These are phyloP conservation scores for Nemurella pictetii DNA, from an alignment of 2,888 invertebrate species.

Conservation along the genomic window DNA sequence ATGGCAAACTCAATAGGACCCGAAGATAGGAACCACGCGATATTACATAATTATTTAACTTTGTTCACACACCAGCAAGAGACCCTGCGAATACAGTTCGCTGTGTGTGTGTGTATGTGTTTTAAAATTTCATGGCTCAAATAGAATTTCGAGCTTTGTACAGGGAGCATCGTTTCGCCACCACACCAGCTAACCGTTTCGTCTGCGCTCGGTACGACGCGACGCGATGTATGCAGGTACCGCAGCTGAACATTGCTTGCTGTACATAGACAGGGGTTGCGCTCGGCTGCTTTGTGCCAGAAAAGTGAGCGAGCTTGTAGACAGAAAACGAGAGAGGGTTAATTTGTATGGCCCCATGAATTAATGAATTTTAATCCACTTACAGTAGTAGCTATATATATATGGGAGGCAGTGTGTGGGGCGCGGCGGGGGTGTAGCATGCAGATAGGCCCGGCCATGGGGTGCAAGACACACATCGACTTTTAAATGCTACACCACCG, in stretches of 20 bases:
- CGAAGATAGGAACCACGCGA: neutral
- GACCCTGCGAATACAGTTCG: too few species aligned
- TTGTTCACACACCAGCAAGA: neutral
- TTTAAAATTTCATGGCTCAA: neutral
- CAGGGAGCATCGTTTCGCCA: neutral
- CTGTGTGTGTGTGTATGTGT: neutral
- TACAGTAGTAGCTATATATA: neutral
- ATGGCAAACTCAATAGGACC: neutral
- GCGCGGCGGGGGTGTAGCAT: neutral
- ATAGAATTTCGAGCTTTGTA: neutral
- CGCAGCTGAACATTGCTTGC: neutral
- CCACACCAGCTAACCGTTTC: too few species aligned
- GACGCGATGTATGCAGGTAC: too few species aligned
- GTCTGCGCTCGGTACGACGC: too few species aligned
- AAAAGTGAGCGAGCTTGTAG: neutral
- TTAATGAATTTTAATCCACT: constrained; percentile 29
- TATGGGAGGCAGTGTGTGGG: neutral
- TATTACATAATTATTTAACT: neutral
- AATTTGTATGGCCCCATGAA: constrained; percentile 24
- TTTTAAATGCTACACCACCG: neutral
- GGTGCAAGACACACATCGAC: neutral
- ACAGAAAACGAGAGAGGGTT: constrained; percentile 2
- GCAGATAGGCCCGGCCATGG: neutral
- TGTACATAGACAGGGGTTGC: neutral
- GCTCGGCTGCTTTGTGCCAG: neutral